Base-by-base conservation (phyloP, 1,140 invertebrate species). In the Lanistes nyassanus region DNA sequence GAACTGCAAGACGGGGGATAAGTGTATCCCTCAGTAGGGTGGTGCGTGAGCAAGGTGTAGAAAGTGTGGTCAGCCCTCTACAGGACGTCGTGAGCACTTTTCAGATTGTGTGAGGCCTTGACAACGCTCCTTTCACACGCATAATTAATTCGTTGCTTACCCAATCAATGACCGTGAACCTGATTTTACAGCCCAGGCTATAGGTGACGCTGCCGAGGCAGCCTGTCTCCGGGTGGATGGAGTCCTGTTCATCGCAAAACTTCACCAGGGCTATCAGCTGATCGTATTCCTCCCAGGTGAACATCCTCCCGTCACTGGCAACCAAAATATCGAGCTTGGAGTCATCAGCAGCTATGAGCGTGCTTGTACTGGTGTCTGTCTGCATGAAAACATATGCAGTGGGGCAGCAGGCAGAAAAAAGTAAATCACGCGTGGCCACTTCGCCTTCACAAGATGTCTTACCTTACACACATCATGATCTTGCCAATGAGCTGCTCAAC, bases 211-310 rank as follows among this genome's bases (percentile, higher is more conserved):
- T n/a, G 9, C 6, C 19, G 23, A 47, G 7, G 2, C 23, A 7
- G 19, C 55, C 73, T n/a, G 64, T 21, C 16, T 37, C 51, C 19
- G 31, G 21, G 19, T 75, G 47, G 34, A 75, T 47, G 9, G 37
- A 23, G 16, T 68, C 64, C 34, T 26, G 34, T 26, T 36, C 36
- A 39, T 56, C 39, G 19, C 64, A 34, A 36, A 75, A 26, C 64
- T 67, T 55, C 39, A 23, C 47, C 2, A 75, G 55, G 23, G 51
- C 47, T 31, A 75, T 66, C 29, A 75, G 64, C 37, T 67, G 62
- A 58, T 75, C 65, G 34, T 67, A 67, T 29, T 66, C 65, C 47
- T 65, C 65, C 73, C 53, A 66, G 1, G 64, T 68, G 31, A 75
- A 65, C 21, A 36, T 11, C 55, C 56, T 66, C 3, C 64, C 64